Base-by-base conservation (phyloP, 2,888 invertebrate species). In the Idaea aversata region DNA sequence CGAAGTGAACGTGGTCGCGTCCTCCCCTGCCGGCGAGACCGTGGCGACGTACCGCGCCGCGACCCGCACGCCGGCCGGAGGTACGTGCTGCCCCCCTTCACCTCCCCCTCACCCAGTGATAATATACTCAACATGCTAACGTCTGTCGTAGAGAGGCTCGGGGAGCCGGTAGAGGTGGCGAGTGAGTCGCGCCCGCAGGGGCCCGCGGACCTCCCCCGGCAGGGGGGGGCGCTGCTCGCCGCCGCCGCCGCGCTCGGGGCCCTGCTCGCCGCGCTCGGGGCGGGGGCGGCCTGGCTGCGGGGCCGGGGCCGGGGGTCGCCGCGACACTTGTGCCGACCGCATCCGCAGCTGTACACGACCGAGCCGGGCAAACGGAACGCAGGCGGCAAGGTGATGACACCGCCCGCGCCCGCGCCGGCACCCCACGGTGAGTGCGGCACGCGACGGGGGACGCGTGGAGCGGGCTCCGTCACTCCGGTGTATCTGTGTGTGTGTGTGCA, bases 1-100 rank as follows among this genome's bases (percentile, higher is more conserved):
- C 82, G 94, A 94, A 76, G 77, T 94, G 60, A 93, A 94, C 67
- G 92, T 94, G 73, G 85, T 88, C 60, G 94, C 94, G 61, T 90
- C 86, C 71, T 93, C 94, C 66, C 84, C 93, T 65, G 94, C 94
- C 63, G 94, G 94, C 0, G 93, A 93, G 77, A 91, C 93, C 57
- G 83, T 87, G 15, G 93, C 94, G 60, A 85, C 93, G 38, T 94
- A 94, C 84, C 87, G 93, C 65, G 93, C 93, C 63, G 93, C 94
- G 64, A 94, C 94, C 61, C 93, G 88, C 71, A 89, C 90, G 15
- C 73, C 81, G 6, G 85, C 87, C 70, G 94, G 94, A 76, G 91
- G 93, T 91, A 84, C 87, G 79, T 81, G 47, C 1, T 3, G 34
- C 6, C 5, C 3, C 34, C 3, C 47, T 77, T 61, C 5, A 59